Percentiles rank a stretch among this genome's conserved stretches.
Evolutionary conservation across 2,113 vertebrate species (phyloP).

Genomic region (Alosa alosa): DNA sequence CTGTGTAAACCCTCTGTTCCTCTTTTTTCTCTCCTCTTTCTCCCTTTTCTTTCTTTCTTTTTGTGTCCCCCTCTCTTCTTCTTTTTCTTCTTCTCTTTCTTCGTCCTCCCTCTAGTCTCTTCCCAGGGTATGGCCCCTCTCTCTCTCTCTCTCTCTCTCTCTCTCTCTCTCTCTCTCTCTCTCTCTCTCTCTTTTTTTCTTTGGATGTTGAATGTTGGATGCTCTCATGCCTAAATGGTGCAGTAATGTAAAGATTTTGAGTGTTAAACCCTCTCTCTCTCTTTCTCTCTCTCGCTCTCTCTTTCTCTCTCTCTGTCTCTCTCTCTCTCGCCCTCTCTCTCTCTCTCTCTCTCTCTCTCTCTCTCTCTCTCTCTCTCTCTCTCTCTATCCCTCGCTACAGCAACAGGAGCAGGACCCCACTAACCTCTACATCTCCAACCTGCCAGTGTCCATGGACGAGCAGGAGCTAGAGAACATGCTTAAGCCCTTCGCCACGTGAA

Average conservation of each 20-base stretch:
- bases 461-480: conserved; percentile 98
- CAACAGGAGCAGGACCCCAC: conserved; percentile 99
- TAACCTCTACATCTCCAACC: conserved; percentile 97
- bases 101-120: not conserved
- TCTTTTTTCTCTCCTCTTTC: not conserved
- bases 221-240: too few species aligned
- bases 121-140: not conserved
- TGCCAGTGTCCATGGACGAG: conserved; percentile 95
- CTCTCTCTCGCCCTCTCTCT: not conserved
- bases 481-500: conserved; percentile 92
- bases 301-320: not conserved
- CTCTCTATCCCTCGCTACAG: conserved; percentile 58
- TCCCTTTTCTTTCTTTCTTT: not conserved
- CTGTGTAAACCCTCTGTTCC: not conserved
- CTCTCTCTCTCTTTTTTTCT: not conserved
- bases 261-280: too few species aligned
- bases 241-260: too few species aligned
- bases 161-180: not conserved
- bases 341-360: conserved; percentile 12
- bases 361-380: not conserved
- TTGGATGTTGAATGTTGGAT: too few species aligned
- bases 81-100: not conserved
- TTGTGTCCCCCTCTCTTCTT: not conserved
- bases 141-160: not conserved
- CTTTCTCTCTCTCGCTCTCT: not conserved